Base-by-base conservation (phyloP, 2,113 vertebrate species). In the Nothoprocta pentlandii region DNA sequence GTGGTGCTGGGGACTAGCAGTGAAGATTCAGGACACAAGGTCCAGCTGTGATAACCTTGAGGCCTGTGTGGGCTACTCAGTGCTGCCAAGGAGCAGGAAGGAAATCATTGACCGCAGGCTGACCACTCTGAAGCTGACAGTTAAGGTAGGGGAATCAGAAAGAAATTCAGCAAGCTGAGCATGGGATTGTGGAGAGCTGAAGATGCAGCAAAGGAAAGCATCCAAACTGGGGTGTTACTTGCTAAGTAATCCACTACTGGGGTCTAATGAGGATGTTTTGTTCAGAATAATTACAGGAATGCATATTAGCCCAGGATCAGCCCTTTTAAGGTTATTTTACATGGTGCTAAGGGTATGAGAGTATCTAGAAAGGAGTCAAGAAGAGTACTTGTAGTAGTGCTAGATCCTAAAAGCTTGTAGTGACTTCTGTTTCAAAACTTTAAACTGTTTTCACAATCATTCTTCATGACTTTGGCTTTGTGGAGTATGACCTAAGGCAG, bases 201-300 rank as follows among this genome's bases (percentile, higher is more conserved):
- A 91, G 34, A 7, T 16, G 36, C 41, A 80, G 42, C 25, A 87
- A 56, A 34, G 19, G 53, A 44, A 16, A 16, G 4, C 11, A 49
- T 42, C 21, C 21, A 46, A 36, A 8, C 1, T 12, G 12, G 17
- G 0, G 0, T 85, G 34, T 25, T 21, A 61, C 25, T 42, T 79
- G 13, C 12, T 34, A 34, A 87, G 34, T 56, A 58, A 84, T 53
- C 51, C 32, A 17, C 42, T 78, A 14, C 56, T 86, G 47, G 21
- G 51, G 32, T 46, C 42, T n/a, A 13, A 28, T n/a, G 34, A 16
- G 7, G 67, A 6, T 47, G 53, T 53, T 66, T 44, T 28, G 58
- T 76, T 16, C 47, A 39, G 46, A 58, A 63, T 28, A 46, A 12
- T 58, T 32, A 36, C 32, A 68, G 49, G 26, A 23, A 4, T 70